A percentile compares a stretch with the other conserved stretches of the same genome.
These are phyloP conservation scores for Paralichthys olivaceus DNA, from an alignment of 2,113 vertebrate genomes.

Conservation along the genomic window DNA sequence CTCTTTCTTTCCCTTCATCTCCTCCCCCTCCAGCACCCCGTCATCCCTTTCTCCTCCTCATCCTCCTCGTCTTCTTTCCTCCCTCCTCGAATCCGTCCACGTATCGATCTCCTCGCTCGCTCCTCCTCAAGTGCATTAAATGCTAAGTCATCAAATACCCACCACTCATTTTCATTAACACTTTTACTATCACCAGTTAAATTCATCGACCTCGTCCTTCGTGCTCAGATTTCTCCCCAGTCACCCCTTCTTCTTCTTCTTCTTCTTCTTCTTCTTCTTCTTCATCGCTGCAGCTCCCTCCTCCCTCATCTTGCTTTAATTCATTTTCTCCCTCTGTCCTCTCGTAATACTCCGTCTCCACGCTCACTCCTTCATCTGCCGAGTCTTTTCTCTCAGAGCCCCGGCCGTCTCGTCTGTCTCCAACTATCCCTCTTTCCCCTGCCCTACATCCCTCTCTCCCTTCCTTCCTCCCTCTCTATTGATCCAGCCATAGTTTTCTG, in stretches of 20 bases:
- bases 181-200: slow-evolving; percentile 26
- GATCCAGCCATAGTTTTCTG: slow-evolving; percentile 87
- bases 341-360: slow-evolving; percentile 23
- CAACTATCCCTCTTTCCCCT: slow-evolving; percentile 58
- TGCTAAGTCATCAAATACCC: slow-evolving; percentile 53
- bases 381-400: slow-evolving; percentile 28
- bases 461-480: slow-evolving; percentile 78
- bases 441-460: slow-evolving; percentile 56
- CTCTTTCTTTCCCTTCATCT: neutral
- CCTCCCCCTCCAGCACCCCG: neutral
- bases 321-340: slow-evolving; percentile 44
- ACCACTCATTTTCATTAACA: slow-evolving; percentile 61
- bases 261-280: neutral
- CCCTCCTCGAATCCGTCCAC: neutral
- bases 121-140: slow-evolving; percentile 30
- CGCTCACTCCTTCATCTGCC: slow-evolving; percentile 44
- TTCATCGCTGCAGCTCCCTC: slow-evolving; percentile 4
- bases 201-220: slow-evolving; percentile 39
- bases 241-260: slow-evolving; percentile 16
- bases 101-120: slow-evolving; percentile 38
- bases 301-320: slow-evolving; percentile 44
- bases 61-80: neutral
- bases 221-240: slow-evolving; percentile 37
- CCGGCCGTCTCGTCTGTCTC: slow-evolving; percentile 39
- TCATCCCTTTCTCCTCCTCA: neutral